A percentile compares a stretch with the other conserved stretches of the same genome.
Conservation (phyloP, 2,797 vertebrate species). For the Harpagifer antarcticus region DNA sequence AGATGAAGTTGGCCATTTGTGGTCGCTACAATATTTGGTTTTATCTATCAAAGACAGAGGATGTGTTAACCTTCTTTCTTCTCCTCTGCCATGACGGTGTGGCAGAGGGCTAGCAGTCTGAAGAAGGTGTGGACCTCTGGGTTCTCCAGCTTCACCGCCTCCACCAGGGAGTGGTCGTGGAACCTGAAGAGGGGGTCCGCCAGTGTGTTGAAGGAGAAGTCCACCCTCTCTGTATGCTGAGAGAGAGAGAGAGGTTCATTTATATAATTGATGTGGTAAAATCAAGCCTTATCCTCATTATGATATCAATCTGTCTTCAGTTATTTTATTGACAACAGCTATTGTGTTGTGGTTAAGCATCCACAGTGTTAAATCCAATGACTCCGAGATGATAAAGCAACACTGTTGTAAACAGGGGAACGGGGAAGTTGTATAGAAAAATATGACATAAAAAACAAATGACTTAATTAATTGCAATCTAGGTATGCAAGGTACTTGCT, state of each 20-base stretch:
- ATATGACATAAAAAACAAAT: background rate
- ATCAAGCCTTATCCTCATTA: background rate
- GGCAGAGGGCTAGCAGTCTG: conserved; percentile 93
- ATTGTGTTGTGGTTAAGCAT: background rate
- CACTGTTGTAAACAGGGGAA: background rate
- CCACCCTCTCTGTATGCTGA: conserved; percentile 88
- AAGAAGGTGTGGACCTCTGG: conserved; percentile 89
- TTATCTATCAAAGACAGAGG: background rate
- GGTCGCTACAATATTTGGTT: background rate
- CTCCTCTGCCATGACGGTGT: conserved; percentile 95
- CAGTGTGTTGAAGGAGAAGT: conserved; percentile 93
- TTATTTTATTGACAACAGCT: background rate
- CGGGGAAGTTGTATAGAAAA: background rate
- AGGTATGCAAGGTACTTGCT: background rate
- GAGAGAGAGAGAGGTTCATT: background rate
- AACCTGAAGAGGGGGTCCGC: conserved; percentile 91
- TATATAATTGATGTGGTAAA: background rate
- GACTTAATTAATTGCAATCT: background rate
- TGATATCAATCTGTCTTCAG: background rate
- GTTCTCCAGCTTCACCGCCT: conserved; percentile 87
- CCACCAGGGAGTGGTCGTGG: conserved; percentile 91
- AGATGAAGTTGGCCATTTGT: background rate
- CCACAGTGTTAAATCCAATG: background rate
- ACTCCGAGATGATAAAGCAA: background rate
- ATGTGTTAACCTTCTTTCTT: conserved; percentile 87